Evolutionary conservation across 2,888 invertebrate genomes (phyloP).

Genomic region (Sturmia bella): DNA sequence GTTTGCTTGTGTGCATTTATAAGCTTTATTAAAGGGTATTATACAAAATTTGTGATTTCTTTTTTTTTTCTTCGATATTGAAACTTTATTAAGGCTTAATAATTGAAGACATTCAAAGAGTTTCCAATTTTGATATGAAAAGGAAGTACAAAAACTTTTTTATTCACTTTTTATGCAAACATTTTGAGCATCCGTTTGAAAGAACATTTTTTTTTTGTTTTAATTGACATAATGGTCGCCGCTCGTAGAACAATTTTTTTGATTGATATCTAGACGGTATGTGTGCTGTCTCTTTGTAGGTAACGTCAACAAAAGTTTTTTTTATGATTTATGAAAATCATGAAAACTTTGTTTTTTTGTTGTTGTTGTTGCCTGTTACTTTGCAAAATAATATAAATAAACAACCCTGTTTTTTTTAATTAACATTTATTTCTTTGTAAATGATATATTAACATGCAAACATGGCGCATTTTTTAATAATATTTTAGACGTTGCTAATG

Average conservation of each 20-base stretch:
- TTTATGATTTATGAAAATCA: constrained; percentile 21
- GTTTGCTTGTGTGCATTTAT: too few species aligned
- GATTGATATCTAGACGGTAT: constrained; percentile 1
- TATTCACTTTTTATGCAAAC: constrained; percentile 1
- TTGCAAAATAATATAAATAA: constrained; percentile 2
- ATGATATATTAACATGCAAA: constrained; percentile 63
- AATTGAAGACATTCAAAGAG: too few species aligned
- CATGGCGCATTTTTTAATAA: constrained; percentile 24
- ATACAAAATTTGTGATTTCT: too few species aligned
- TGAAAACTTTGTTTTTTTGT: constrained; percentile 20
- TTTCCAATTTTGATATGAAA: background rate
- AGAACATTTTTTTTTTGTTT: constrained; percentile 14
- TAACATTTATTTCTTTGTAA: constrained; percentile 31
- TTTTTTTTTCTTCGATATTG: too few species aligned
- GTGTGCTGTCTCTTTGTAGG: background rate
- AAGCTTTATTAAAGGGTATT: background rate
- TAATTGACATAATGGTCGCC: background rate
- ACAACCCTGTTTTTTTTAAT: constrained; percentile 33
- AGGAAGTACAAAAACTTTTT: constrained; percentile 7
- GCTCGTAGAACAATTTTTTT: background rate
- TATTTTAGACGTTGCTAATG: too few species aligned
- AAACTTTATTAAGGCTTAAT: too few species aligned
- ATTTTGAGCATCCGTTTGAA: constrained; percentile 55
- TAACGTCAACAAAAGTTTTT: constrained; percentile 24
- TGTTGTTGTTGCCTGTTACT: background rate